Conservation (phyloP, 2,888 invertebrate species). For the Pristionchus entomophagus region DNA sequence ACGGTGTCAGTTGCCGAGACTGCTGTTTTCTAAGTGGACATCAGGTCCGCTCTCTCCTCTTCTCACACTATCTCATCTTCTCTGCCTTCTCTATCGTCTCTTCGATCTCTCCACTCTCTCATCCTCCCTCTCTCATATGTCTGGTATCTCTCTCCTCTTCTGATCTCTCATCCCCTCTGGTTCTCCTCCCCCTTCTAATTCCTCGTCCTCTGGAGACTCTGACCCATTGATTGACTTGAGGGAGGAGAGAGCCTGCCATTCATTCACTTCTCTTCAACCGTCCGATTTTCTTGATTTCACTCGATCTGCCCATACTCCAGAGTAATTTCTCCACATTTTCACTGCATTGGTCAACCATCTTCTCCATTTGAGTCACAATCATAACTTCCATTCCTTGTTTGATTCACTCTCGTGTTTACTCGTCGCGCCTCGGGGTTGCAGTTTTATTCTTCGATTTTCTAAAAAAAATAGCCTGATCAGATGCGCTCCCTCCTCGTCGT, state of each 20-base stretch:
- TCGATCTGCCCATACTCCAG: background rate
- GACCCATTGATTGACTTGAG: background rate
- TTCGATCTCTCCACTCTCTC: background rate
- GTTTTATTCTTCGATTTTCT: background rate
- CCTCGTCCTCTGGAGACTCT: background rate
- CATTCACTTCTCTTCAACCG: background rate
- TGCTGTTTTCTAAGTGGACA: conserved; percentile 40
- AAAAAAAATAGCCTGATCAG: conserved; percentile 12
- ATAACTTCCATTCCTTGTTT: background rate
- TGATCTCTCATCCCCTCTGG: background rate
- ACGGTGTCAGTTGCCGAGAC: conserved; percentile 31
- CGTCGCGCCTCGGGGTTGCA: background rate
- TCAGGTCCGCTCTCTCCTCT: background rate
- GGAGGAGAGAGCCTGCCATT: background rate
- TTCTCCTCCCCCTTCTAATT: too few relatives aligned
- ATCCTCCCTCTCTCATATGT: background rate
- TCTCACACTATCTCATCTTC: background rate
- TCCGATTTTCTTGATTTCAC: background rate
- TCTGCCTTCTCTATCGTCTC: background rate
- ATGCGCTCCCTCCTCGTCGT: conserved; percentile 19
- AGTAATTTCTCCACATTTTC: background rate
- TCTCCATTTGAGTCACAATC: background rate
- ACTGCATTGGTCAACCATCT: background rate
- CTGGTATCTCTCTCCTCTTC: background rate
- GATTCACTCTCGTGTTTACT: background rate